These are phyloP conservation scores for Phortica variegata DNA, from an alignment of 1,140 invertebrate genomes.

Conservation along the genomic window DNA sequence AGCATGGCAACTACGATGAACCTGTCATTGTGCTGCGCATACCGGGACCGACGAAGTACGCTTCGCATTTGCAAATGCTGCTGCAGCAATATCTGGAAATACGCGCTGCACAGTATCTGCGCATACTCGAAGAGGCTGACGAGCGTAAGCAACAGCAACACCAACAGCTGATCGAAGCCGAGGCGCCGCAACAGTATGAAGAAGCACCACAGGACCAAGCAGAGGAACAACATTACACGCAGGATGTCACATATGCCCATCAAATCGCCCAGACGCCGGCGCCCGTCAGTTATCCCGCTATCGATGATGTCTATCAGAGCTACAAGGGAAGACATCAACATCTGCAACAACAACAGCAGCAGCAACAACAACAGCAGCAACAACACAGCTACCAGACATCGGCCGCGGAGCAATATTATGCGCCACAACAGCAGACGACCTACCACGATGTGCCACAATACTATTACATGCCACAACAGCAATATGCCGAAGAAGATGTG, in stretches of 20 bases:
- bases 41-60: conserved; percentile 52
- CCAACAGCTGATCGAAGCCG: conserved; percentile 20
- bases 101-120: conserved; percentile 49
- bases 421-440: conserved; percentile 19
- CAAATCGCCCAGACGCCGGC: conserved; percentile 32
- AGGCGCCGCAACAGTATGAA: conserved; percentile 10
- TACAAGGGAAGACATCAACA: conserved; percentile 45
- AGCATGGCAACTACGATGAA: conserved; percentile 33
- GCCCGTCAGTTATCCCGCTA: conserved; percentile 38
- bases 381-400: conserved; percentile 20
- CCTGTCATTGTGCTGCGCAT: conserved; percentile 52
- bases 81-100: conserved; percentile 55
- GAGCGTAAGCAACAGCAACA: conserved; percentile 34
- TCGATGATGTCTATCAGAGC: conserved; percentile 48
- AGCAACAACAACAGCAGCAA: conserved; percentile 18
- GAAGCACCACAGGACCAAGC: conserved; percentile 21
- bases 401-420: conserved; percentile 27
- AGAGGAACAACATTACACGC: conserved; percentile 27
- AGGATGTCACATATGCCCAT: conserved; percentile 35
- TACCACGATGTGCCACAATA: conserved; percentile 38
- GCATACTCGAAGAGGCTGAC: conserved; percentile 44
- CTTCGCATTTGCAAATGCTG: conserved; percentile 48
- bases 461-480: conserved; percentile 4
- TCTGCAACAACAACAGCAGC: conserved; percentile 16
- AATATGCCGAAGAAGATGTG: conserved; percentile 13